These are phyloP conservation scores for Orientallactaga bullata DNA, from an alignment of 2,113 vertebrate species.

Conservation along the genomic window DNA sequence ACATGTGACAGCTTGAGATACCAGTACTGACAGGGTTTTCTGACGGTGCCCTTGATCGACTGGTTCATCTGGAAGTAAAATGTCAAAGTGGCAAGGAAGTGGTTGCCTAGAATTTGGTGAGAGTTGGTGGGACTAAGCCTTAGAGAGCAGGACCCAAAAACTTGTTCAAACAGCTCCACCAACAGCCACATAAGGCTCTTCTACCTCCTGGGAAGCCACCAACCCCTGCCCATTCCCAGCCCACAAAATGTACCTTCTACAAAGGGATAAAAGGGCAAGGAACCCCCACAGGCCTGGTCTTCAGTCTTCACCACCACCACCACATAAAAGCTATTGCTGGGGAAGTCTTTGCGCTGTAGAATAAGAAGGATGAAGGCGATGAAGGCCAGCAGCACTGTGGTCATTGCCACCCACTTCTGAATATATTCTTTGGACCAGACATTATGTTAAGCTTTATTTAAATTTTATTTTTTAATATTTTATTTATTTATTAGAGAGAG, in stretches of 20 bases:
- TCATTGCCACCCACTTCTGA: neutral
- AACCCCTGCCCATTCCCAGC: neutral
- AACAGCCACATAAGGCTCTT: neutral
- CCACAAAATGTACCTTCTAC: constrained; percentile 67
- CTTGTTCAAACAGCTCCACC: neutral
- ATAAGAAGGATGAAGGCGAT: neutral
- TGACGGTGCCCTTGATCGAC: constrained; percentile 94
- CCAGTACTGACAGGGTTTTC: constrained; percentile 93
- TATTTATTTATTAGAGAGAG: no score
- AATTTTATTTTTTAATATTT: no score
- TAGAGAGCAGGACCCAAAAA: neutral
- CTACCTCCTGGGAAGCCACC: neutral
- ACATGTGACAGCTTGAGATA: constrained; percentile 94
- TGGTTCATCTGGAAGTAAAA: constrained; percentile 89
- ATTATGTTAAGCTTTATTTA: neutral
- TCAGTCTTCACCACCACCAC: constrained; percentile 99
- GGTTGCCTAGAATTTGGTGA: neutral
- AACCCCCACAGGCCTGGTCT: constrained; percentile 95
- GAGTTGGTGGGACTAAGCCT: neutral
- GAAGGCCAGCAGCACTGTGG: fast-evolving
- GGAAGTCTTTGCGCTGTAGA: constrained; percentile 95
- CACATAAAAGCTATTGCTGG: constrained; percentile 97
- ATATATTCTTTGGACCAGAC: neutral
- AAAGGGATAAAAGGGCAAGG: constrained; percentile 94
- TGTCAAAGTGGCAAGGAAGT: neutral